Base-by-base conservation (phyloP, 2,888 invertebrate species). In the Lasioglossum figueresi region DNA sequence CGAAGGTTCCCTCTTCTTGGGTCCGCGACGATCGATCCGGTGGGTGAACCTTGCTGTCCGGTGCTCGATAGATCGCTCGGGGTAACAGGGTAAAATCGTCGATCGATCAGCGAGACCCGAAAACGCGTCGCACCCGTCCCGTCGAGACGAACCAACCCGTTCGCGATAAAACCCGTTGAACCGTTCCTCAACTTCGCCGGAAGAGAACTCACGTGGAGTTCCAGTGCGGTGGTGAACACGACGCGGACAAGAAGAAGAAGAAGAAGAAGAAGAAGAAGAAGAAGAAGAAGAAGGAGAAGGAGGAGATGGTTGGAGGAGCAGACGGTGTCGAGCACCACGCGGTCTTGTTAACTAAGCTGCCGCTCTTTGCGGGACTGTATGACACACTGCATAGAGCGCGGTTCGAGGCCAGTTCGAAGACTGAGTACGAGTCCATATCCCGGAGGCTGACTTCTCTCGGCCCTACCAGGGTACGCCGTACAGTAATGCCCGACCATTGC, bases 351-450 rank as follows among this genome's bases (percentile, higher is more conserved):
- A 84, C 86, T 77, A 83, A 77, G 85, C 73, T 80, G 75, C 85
- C 71, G 81, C 79, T 85, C 73, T 87, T 87, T 66, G 79, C 79
- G 81, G 83, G 82, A 37, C 88, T 79, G 81, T 88, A 83, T 82
- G 84, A 83, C 84, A 85, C 83, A 84, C 84, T 76, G 83, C 85
- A 90, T 84, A 83, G 86, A 88, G 89, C 87, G 84, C 88, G 85
- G 87, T 83, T 83, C 90, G 89, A 88, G 90, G 84, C 90, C 88
- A 88, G 91, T 92, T 93, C 89, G 90, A 92, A 88, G 92, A 92
- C 92, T 92, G 92, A 92, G 89, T 88, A 91, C 89, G 88, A 91
- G 90, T 90, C 88, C 90, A 89, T 90, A 85, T 92, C 91, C 88
- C 92, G 88, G 88, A 90, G 91, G 89, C 89, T 90, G 91, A 92